Percentiles rank a stretch among this genome's conserved stretches.
phyloP scores from a whole-genome alignment of 1,140 invertebrate genomes.

The Onthophagus taurus region DNA sequence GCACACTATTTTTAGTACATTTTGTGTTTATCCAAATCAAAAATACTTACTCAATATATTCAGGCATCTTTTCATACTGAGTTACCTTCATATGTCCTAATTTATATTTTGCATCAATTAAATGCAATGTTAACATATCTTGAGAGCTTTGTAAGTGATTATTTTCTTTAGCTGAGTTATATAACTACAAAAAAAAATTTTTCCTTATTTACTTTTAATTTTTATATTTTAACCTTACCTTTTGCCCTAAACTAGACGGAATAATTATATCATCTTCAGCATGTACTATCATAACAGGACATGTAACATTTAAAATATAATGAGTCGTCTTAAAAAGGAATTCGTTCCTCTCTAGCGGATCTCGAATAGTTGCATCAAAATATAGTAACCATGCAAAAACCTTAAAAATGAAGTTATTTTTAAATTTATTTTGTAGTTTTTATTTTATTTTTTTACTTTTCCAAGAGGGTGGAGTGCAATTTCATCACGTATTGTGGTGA shows the following conservation, averaged over 20 bases:
- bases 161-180: too few species aligned
- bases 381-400: conserved; percentile 49
- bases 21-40: too few species aligned
- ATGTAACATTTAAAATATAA: conserved; percentile 54
- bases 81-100: too few species aligned
- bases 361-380: conserved; percentile 59
- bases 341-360: conserved; percentile 53
- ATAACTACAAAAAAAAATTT: too few species aligned
- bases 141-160: too few species aligned
- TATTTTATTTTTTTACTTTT: conserved; percentile 39
- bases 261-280: conserved; percentile 79
- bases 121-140: too few species aligned
- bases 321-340: conserved; percentile 59
- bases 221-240: conserved; percentile 38
- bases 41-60: too few species aligned
- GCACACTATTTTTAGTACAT: too few species aligned
- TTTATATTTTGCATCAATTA: too few species aligned
- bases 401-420: conserved; percentile 23
- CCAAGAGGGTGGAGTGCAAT: conserved; percentile 65
- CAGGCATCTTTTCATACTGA: too few species aligned
- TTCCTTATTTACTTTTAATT: background rate
- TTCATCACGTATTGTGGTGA: conserved; percentile 78
- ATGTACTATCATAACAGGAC: conserved; percentile 77
- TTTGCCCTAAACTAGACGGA: conserved; percentile 62
- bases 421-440: background rate